Percentiles rank a stretch among this genome's conserved stretches.
Conservation (phyloP, 2,113 vertebrate genomes). For the Calyptomena viridis region DNA sequence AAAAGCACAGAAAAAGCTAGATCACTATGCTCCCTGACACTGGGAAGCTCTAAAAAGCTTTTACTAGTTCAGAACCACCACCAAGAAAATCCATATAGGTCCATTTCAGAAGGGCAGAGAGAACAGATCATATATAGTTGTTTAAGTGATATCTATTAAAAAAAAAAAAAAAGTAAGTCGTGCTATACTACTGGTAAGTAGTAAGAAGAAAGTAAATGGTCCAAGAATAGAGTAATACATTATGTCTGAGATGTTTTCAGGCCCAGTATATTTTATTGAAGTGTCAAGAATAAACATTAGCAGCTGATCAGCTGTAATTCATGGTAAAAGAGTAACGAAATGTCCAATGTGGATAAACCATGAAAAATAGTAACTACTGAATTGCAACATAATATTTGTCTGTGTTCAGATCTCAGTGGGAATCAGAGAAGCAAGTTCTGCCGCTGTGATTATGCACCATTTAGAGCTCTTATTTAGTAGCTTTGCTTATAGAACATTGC, state of each 20-base stretch:
- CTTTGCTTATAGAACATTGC: neutral
- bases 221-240: neutral
- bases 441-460: neutral
- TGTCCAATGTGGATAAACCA: neutral
- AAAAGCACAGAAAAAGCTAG: neutral
- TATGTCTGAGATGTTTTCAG: neutral
- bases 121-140: neutral
- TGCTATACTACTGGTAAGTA: neutral
- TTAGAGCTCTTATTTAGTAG: neutral
- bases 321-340: neutral
- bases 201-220: no score
- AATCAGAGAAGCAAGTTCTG: neutral
- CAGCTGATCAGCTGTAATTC: neutral
- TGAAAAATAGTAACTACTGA: neutral
- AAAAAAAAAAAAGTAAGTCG: no score
- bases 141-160: neutral
- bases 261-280: neutral
- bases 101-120: neutral
- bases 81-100: neutral
- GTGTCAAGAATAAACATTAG: neutral
- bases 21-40: neutral
- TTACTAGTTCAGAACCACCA: neutral
- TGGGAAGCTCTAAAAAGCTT: neutral
- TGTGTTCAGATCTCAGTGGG: neutral
- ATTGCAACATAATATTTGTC: neutral